Evolutionary conservation across 2,797 vertebrate genomes (phyloP).

Genomic region (Ibycter americanus): DNA sequence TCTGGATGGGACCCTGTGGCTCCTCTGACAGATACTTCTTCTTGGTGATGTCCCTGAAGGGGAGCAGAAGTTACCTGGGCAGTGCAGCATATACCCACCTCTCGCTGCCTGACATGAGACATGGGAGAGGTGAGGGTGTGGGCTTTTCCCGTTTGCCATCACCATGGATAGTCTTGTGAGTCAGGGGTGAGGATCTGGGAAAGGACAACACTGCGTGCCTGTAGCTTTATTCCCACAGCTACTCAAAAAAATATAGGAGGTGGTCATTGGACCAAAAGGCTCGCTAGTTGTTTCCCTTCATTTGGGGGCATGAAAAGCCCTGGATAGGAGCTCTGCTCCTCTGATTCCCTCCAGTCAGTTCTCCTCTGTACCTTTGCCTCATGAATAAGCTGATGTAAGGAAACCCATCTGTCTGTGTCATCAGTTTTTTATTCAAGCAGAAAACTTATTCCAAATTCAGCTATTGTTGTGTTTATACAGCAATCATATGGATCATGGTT

Average conservation of each 20-base stretch:
- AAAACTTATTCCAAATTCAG: background rate
- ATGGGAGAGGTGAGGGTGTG: background rate
- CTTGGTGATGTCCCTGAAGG: background rate
- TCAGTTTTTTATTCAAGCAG: background rate
- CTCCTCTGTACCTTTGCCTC: background rate
- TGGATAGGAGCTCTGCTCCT: background rate
- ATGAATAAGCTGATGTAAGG: background rate
- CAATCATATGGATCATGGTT: background rate
- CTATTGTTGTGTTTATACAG: background rate
- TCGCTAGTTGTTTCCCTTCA: background rate
- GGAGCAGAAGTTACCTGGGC: background rate
- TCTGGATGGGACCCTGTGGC: background rate
- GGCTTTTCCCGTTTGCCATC: background rate
- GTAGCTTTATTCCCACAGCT: background rate
- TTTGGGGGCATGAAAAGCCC: background rate
- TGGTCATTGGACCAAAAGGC: background rate
- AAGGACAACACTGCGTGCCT: background rate
- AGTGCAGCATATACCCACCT: background rate
- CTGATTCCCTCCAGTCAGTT: background rate
- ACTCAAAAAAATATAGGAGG: background rate
- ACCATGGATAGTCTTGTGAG: fast-evolving
- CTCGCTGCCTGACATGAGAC: background rate
- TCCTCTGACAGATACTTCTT: background rate
- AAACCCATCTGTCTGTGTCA: background rate
- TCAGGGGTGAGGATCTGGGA: background rate